A percentile compares a stretch with the other conserved stretches of the same genome.
Conservation (phyloP, 2,113 vertebrate species). For the Plecotus auritus region DNA sequence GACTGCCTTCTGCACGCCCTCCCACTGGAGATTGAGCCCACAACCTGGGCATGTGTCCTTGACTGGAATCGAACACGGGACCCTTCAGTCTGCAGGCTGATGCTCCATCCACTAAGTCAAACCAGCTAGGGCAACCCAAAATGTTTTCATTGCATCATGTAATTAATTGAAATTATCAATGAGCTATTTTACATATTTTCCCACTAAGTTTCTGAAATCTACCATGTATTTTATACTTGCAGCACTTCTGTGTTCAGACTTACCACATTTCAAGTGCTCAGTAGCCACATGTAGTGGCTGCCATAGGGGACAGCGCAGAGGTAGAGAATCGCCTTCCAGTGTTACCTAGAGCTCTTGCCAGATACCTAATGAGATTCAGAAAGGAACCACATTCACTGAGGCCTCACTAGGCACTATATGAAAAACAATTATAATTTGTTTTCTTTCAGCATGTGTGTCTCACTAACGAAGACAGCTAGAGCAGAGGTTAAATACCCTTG, state of each 20-base stretch:
- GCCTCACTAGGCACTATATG: background rate
- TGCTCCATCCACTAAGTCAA: no score
- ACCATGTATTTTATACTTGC: background rate
- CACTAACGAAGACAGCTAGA: background rate
- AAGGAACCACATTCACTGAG: background rate
- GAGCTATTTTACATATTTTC: background rate
- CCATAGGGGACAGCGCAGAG: background rate
- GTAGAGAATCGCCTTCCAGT: background rate
- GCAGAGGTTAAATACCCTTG: background rate
- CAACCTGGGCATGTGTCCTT: no score
- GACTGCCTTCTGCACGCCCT: no score
- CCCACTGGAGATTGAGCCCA: no score
- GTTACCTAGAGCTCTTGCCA: background rate
- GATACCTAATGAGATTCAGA: background rate
- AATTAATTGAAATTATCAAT: background rate
- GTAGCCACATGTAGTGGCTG: accelerated
- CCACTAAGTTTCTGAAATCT: background rate
- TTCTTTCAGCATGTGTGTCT: background rate
- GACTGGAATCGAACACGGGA: no score
- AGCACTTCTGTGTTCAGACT: background rate
- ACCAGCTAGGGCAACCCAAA: background rate
- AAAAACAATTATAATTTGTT: background rate
- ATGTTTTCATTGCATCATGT: background rate
- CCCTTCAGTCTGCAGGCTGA: no score
- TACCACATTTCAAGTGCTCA: background rate